Conservation (phyloP, 2,888 invertebrate species). For the Nysson spinosus region DNA sequence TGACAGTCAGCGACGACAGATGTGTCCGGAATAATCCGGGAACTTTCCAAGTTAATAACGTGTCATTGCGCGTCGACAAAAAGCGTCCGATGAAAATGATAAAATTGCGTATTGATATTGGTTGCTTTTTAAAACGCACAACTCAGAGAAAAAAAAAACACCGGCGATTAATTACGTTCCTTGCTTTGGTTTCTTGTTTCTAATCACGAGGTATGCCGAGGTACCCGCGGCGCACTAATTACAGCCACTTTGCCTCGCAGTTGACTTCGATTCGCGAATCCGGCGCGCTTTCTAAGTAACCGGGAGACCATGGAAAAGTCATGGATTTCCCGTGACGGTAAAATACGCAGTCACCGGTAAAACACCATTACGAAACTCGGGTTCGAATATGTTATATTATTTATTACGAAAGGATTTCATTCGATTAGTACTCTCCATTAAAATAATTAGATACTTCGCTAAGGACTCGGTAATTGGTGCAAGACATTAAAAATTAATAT, state of each 20-base stretch:
- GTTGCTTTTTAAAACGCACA: too few species aligned
- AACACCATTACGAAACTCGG: constrained; percentile 12
- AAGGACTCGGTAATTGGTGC: not conserved
- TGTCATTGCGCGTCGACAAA: not conserved
- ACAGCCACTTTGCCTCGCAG: constrained; percentile 37
- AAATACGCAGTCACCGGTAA: constrained; percentile 21
- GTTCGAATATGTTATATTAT: constrained; percentile 1
- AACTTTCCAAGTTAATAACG: constrained; percentile 32
- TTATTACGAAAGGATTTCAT: constrained; percentile 2
- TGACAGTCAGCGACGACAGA: constrained; percentile 9
- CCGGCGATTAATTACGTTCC: not conserved
- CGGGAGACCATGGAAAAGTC: constrained; percentile 23
- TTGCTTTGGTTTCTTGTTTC: constrained; percentile 12
- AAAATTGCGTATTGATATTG: not conserved
- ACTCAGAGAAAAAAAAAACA: not conserved
- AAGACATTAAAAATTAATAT: too few species aligned
- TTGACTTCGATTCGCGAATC: constrained; percentile 1
- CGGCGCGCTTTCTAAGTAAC: constrained; percentile 36
- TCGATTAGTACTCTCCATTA: not conserved
- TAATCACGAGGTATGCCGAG: too few species aligned
- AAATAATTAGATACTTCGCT: not conserved
- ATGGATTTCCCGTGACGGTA: constrained; percentile 15
- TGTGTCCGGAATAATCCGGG: constrained; percentile 4
- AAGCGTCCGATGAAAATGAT: not conserved
- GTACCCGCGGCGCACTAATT: constrained; percentile 48